Percentiles rank a stretch among this genome's conserved stretches.
These are phyloP conservation scores for Serilophus lunatus DNA, from an alignment of 2,113 vertebrate genomes.

Conservation along the genomic window DNA sequence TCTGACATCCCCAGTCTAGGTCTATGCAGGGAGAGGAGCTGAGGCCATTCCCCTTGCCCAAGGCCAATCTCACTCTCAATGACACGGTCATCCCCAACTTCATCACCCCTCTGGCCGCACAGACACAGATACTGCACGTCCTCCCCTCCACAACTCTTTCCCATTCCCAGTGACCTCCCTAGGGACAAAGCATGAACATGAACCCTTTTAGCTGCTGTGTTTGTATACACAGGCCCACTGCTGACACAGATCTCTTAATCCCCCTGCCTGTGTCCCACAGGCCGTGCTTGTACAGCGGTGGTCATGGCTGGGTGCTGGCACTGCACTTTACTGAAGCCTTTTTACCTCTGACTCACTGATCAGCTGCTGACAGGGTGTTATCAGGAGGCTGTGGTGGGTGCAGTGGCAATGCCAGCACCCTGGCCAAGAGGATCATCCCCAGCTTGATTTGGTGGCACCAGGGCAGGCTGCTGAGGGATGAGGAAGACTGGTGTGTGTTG, in stretches of 20 bases:
- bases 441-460: not conserved
- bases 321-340: slow-evolving; percentile 79
- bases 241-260: slow-evolving; percentile 73
- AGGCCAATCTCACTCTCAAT: not conserved
- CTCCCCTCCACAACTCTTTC: not conserved
- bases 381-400: not conserved
- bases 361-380: slow-evolving; percentile 84
- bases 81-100: not conserved
- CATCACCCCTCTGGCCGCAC: not conserved
- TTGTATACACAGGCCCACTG: slow-evolving; percentile 59
- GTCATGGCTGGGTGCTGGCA: slow-evolving; percentile 75
- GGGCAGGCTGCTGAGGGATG: not conserved
- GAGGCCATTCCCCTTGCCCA: not conserved
- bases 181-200: slow-evolving; percentile 2
- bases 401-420: not conserved
- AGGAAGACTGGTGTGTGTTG: no score
- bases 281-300: slow-evolving; percentile 42
- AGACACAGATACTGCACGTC: rapidly evolving
- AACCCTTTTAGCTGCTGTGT: not conserved
- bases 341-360: slow-evolving; percentile 83
- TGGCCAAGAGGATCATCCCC: not conserved
- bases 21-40: not conserved
- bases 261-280: slow-evolving; percentile 59
- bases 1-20: not conserved
- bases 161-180: not conserved